Evolutionary conservation across 2,888 invertebrate genomes (phyloP).

Genomic region (Halictus ligatus): DNA sequence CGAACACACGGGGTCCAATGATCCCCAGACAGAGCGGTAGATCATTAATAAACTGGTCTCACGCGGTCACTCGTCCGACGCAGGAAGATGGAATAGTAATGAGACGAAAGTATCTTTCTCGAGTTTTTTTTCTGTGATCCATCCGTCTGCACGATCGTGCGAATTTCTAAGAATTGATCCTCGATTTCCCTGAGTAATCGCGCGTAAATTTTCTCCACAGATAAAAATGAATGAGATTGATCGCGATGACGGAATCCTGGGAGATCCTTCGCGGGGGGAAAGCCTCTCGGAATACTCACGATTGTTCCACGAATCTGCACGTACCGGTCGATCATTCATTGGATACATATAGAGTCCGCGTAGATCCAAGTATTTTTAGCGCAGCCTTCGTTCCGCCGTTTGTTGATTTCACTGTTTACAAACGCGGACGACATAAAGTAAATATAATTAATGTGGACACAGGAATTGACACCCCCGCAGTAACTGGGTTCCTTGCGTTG

Average conservation of each 20-base stretch:
- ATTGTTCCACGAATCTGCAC: conserved; percentile 5
- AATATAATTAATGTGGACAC: no score
- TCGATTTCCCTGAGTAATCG: neutral
- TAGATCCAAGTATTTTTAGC: conserved; percentile 39
- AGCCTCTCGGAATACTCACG: neutral
- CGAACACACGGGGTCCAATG: conserved; percentile 19
- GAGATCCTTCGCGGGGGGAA: neutral
- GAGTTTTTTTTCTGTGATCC: conserved; percentile 2
- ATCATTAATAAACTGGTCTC: conserved; percentile 34
- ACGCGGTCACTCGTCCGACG: conserved; percentile 16
- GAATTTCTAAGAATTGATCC: neutral
- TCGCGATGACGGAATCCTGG: neutral
- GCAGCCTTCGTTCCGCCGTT: conserved; percentile 35
- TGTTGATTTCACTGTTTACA: conserved; percentile 42
- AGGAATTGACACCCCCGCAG: no score
- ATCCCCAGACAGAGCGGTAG: conserved; percentile 17
- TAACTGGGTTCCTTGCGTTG: no score
- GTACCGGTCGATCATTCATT: conserved; percentile 31
- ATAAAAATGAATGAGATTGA: neutral
- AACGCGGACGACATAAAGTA: neutral
- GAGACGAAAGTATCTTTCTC: conserved; percentile 8
- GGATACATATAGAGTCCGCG: conserved; percentile 26
- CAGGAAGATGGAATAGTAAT: conserved; percentile 31
- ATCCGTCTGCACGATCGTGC: neutral
- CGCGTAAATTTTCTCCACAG: neutral